Base-by-base conservation (phyloP, 2,888 invertebrate genomes). In the Protophormia terraenovae region DNA sequence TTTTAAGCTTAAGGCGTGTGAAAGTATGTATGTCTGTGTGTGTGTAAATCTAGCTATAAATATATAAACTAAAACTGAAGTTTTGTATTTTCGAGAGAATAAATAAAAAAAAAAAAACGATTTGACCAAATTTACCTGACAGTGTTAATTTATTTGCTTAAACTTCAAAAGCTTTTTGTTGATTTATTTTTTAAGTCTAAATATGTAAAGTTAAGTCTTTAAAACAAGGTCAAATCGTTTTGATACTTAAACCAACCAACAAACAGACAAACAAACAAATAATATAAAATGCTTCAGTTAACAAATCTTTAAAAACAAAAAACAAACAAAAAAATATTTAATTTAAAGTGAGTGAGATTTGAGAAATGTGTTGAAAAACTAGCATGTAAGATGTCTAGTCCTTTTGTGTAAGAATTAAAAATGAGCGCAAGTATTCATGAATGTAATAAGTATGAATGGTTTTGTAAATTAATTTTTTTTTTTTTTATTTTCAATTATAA, bases 161-260 rank as follows among this genome's bases (percentile, higher is more conserved):
- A 71, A 78, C 62, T 71, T 78, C 19, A 82, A 85, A 79, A 82
- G 81, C 84, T 79, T 85, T 84, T 82, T 85, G 78, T 82, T 85
- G 78, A 79, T 78, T 85, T 85, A 82, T 79, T 85, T 78, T 82
- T 83, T 77, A 83, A 83, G 82, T 72, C 71, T 76, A 77, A 83
- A 66, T 64, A 58, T 58, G n/a, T 77, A 83, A 71, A 71, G 71
- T 71, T 77, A 83, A 71, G 47, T 60, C 41, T 71, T 73, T 22
- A 32, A 58, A 35, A 76, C 19, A 45, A 50, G 76, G 71, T 55
- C 82, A 83, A 27, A 71, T 77, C 76, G 47, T 71, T 6, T 22
- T 2, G 45, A 79, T 14, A 58, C n/a, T 53, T 41, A 50, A 69
- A 60, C 35, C 67, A 47, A 7, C 12, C 22, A n/a, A 16, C 47